phyloP scores from a whole-genome alignment of 2,888 invertebrate genomes.

The Gastracanthus pulcherrimus region DNA sequence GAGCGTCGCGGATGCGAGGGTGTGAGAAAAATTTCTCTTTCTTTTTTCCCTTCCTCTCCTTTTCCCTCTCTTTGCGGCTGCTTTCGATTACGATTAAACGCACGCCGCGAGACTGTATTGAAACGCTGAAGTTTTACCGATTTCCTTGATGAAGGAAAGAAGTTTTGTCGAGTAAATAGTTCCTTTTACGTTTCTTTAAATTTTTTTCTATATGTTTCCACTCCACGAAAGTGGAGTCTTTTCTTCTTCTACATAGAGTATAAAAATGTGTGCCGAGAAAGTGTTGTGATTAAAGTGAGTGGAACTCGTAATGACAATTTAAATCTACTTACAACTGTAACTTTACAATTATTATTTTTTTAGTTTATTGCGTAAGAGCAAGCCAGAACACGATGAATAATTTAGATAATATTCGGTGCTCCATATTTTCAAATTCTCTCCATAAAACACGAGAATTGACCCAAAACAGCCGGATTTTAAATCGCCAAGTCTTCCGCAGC shows the following conservation, averaged over 20 bases:
- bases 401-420: too few species aligned
- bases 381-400: too few species aligned
- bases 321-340: too few species aligned
- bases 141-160: constrained; percentile 26
- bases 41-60: neutral
- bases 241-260: neutral
- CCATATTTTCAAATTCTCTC: neutral
- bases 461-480: too few species aligned
- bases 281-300: neutral
- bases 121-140: constrained; percentile 23
- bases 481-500: too few species aligned
- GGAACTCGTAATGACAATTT: too few species aligned
- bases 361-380: too few species aligned
- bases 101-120: constrained; percentile 16
- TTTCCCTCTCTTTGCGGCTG: neutral
- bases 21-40: constrained; percentile 27
- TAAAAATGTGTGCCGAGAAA: neutral
- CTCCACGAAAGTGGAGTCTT: neutral
- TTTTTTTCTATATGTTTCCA: neutral
- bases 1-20: neutral
- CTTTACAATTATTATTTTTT: too few species aligned
- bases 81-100: constrained; percentile 41
- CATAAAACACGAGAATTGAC: too few species aligned
- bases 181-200: neutral
- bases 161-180: constrained; percentile 7